Percentiles rank a stretch among this genome's conserved stretches.
Conservation (phyloP, 2,113 vertebrate genomes). For the Notothenia rossii region DNA sequence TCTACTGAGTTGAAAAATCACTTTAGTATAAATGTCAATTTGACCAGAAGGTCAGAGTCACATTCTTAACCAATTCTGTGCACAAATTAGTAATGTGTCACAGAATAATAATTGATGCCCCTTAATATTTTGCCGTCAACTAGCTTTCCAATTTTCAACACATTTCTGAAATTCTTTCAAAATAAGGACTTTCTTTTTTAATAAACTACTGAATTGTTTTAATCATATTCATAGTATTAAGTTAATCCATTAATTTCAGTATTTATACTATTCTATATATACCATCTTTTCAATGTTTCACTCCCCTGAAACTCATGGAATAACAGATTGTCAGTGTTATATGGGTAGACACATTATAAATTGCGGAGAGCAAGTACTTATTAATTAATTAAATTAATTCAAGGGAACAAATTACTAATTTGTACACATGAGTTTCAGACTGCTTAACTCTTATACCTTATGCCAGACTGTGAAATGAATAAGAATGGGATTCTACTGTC, state of each 20-base stretch:
- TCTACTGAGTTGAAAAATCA: constrained; percentile 46
- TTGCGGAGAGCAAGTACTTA: background rate
- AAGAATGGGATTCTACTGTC: constrained; percentile 7
- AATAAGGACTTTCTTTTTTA: background rate
- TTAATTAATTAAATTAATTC: constrained; percentile 7
- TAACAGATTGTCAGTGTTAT: background rate
- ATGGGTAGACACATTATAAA: background rate
- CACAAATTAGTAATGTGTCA: constrained; percentile 5
- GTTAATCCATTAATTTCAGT: too few species aligned
- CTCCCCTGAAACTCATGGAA: background rate
- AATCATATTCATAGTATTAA: background rate
- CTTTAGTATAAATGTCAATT: constrained; percentile 40
- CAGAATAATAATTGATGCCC: background rate
- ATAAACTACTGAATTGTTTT: background rate
- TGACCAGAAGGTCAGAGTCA: constrained; percentile 14
- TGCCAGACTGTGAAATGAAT: background rate
- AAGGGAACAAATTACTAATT: constrained; percentile 18
- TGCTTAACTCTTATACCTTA: background rate
- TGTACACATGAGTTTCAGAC: constrained; percentile 3
- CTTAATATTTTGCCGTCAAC: background rate
- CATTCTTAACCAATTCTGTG: background rate
- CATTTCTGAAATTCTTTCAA: background rate
- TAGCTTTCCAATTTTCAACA: background rate
- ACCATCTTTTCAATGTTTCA: background rate
- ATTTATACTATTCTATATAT: too few species aligned